Evolutionary conservation across 2,888 invertebrate species (phyloP).

Genomic region (Ferrisia virgata): DNA sequence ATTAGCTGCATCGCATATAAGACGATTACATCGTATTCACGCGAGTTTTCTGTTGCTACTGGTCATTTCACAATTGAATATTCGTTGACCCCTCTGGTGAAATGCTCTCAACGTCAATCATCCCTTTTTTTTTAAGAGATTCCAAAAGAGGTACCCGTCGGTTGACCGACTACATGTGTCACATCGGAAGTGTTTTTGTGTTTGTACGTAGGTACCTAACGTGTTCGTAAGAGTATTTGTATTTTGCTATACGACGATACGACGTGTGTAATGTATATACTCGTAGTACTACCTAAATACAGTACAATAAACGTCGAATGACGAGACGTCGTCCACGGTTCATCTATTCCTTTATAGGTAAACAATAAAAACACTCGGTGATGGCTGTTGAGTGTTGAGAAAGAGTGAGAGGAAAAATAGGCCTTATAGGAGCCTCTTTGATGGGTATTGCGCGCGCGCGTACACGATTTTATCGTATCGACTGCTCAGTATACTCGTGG

Average conservation of each 20-base stretch:
- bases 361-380: not conserved
- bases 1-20: not conserved
- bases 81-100: not conserved
- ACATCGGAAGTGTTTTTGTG: no score
- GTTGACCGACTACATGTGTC: not conserved
- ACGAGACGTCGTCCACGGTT: not conserved
- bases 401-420: not conserved
- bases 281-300: no score
- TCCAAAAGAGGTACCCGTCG: no score
- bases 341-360: not conserved
- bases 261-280: no score
- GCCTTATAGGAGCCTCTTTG: constrained; percentile 14
- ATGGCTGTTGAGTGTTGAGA: no score
- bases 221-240: no score
- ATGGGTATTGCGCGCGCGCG: not conserved
- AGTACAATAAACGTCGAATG: not conserved
- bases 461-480: not conserved
- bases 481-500: no score
- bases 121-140: not conserved
- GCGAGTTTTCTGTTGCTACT: not conserved
- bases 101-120: not conserved
- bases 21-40: not conserved
- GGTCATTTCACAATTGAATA: not conserved
- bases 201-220: no score
- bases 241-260: no score